Evolutionary conservation across 1,140 invertebrate species (phyloP).

Genomic region (Trichonephila inaurata): DNA sequence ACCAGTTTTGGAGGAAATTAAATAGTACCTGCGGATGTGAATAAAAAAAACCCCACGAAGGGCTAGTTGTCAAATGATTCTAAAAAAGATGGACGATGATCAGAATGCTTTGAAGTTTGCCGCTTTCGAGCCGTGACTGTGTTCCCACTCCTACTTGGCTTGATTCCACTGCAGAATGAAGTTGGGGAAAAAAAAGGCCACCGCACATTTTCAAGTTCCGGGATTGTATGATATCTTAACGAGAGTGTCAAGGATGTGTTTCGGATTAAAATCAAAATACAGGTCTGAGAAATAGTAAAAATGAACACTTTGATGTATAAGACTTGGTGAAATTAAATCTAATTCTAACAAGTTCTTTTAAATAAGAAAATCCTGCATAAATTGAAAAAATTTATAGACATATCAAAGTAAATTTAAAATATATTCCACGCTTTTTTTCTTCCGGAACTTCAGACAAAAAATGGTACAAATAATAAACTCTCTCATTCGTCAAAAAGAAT

Average conservation of each 20-base stretch:
- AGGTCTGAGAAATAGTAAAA: neutral
- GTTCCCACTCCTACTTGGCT: neutral
- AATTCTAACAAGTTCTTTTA: too few relatives aligned
- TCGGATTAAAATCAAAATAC: neutral
- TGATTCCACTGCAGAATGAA: neutral
- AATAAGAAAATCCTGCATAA: too few relatives aligned
- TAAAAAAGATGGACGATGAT: conserved; percentile 51
- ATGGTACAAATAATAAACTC: too few relatives aligned
- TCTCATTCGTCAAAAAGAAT: too few relatives aligned
- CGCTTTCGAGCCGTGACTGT: conserved; percentile 7
- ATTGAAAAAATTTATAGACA: too few relatives aligned
- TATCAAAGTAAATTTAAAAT: too few relatives aligned
- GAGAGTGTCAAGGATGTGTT: neutral
- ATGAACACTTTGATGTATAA: too few relatives aligned
- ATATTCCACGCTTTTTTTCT: too few relatives aligned
- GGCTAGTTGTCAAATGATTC: conserved; percentile 54
- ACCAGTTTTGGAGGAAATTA: conserved; percentile 23
- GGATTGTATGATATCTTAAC: neutral
- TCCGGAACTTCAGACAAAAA: too few relatives aligned
- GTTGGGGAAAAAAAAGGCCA: neutral
- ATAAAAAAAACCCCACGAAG: conserved; percentile 4
- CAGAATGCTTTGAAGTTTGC: conserved; percentile 23
- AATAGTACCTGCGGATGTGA: neutral
- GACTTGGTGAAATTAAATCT: too few relatives aligned
- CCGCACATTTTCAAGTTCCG: neutral